Evolutionary conservation across 2,797 vertebrate species (phyloP), one percentile per base, ranked within the genome.

Genomic region (Trachops cirrhosus): DNA sequence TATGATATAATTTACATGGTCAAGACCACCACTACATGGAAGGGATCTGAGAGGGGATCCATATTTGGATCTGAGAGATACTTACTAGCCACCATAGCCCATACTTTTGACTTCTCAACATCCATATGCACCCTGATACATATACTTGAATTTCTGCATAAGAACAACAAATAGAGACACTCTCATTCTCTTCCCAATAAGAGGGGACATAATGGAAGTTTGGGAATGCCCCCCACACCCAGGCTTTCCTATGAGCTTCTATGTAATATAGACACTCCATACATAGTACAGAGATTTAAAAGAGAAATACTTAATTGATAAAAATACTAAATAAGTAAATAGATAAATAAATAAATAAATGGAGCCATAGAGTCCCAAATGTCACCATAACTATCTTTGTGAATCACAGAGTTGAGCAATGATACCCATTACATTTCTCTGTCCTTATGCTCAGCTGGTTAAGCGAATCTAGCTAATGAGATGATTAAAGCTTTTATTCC

Each of bases 201-300:
- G 24, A 70, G 18, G 18, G 70, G 34, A 32, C 46, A 24, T 21
- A 15, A 16, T 62, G 41, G 84, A 92, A 12, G 15, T 16, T 9
- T 11, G 6, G 54, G 14, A n/a, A 59, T 21, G 4, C 3, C 3
- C 32, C 46, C 39, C 3, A 16, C 44, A 26, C 5, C 22, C 24
- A 14, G 15, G 9, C 46, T 89, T 91, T 50, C 41, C n/a, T 26
- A 16, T 2, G 37, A 70, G 48, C 14, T 14, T 86, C 22, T 34
- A 0, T 32, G 14, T 16, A 34, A 62, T 48, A 3, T 6, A 46
- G 1, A 39, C 4, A 34, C 2, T 50, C 9, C 46, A 7, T 2
- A 11, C 6, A 24, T 54, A 70, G 57, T 62, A 46, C 41, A 79
- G 16, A 91, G 70, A 74, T 41, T n/a, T 88, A 57, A 44, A 82